These are phyloP conservation scores for Catharus ustulatus DNA, from an alignment of 2,797 vertebrate genomes.

Conservation along the genomic window DNA sequence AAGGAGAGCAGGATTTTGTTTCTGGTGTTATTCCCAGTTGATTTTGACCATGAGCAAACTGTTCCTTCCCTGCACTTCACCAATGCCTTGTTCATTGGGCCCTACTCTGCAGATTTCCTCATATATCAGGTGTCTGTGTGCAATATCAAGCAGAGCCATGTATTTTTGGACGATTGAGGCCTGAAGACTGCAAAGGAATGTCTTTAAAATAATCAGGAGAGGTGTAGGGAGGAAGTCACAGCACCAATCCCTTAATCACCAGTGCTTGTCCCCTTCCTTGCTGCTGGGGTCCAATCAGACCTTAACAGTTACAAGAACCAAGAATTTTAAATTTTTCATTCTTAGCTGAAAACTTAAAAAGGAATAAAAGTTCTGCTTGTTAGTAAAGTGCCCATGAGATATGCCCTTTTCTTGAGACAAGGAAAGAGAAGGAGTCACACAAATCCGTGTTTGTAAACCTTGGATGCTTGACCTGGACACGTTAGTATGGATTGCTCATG, in stretches of 20 bases:
- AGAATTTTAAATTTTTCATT: background rate
- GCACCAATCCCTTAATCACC: background rate
- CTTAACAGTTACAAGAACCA: background rate
- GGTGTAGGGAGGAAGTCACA: background rate
- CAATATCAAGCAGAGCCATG: background rate
- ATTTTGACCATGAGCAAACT: background rate
- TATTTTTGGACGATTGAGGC: background rate
- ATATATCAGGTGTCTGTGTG: background rate
- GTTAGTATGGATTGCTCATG: rapidly evolving
- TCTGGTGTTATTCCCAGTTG: background rate
- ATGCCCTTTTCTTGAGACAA: background rate
- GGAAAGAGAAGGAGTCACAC: background rate
- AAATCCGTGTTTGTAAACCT: background rate
- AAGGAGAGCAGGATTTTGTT: background rate
- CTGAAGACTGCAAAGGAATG: background rate
- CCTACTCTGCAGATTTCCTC: background rate
- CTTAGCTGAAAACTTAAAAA: background rate
- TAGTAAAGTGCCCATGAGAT: background rate
- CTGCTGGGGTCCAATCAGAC: background rate
- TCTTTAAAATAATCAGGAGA: background rate
- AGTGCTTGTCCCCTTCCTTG: background rate
- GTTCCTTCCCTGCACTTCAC: background rate
- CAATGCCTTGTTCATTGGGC: background rate
- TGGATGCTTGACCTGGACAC: background rate
- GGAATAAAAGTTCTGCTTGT: background rate